Evolutionary conservation across 2,113 vertebrate genomes (phyloP).

Genomic region (Nymphicus hollandicus): DNA sequence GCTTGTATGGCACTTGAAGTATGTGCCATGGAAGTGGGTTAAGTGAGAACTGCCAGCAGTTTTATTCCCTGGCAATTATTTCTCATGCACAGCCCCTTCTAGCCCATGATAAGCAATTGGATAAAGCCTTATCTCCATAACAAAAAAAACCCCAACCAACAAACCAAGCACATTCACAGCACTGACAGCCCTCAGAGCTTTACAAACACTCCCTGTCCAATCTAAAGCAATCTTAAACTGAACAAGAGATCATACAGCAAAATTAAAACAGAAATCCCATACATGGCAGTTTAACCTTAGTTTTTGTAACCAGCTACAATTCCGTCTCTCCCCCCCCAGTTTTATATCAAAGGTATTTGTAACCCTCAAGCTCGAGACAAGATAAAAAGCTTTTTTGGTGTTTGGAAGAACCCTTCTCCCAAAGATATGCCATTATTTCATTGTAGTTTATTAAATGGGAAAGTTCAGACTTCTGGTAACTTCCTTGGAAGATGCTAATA

Average conservation of each 20-base stretch:
- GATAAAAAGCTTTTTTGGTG: neutral
- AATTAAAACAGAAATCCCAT: neutral
- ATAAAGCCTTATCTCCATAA: neutral
- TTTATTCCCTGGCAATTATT: neutral
- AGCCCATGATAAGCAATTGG: neutral
- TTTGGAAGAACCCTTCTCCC: neutral
- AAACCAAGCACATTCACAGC: neutral
- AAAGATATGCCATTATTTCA: neutral
- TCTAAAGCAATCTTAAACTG: neutral
- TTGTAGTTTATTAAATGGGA: neutral
- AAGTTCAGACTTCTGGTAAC: neutral
- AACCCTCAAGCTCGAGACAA: neutral
- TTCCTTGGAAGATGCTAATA: neutral
- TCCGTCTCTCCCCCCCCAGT: accelerated
- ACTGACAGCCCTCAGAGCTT: conserved; percentile 3
- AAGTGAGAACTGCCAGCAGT: conserved; percentile 23
- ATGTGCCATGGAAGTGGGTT: neutral
- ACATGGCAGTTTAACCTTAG: neutral
- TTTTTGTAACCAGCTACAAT: neutral
- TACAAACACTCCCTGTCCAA: neutral
- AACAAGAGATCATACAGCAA: neutral
- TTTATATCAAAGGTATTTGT: neutral
- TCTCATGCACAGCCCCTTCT: neutral
- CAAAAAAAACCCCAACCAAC: neutral
- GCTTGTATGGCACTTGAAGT: neutral